Base-by-base conservation (phyloP, 2,888 invertebrate species). In the Beris morrisii region DNA sequence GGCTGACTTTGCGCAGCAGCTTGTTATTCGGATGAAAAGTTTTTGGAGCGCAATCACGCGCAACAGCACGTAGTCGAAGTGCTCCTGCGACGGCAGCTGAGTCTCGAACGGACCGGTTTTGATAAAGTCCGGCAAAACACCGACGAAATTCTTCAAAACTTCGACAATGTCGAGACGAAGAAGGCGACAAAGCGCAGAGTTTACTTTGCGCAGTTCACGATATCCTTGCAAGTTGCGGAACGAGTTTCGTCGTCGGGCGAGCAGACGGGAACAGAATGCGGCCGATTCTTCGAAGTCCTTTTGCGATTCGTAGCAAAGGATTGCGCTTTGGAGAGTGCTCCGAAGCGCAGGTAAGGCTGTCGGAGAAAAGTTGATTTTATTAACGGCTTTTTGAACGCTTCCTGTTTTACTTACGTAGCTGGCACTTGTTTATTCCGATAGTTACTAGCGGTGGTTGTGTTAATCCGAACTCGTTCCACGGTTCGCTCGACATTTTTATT, bases 211-310 rank as follows among this genome's bases (percentile, higher is more conserved):
- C 4, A 79, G 67, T 3, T 73, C 67, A 22, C 76, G 75, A 65
- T 77, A 80, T 1, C 79, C 79, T 7, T 72, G 73, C 75, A 79
- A 75, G 15, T 71, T 72, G 1, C 70, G 73, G 67, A 80, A 80
- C 0, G 80, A 80, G 63, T 77, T 78, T 63, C 77, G 77, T 0
- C 79, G 75, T 1, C 78, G 74, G 0, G 78, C 79, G 73, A 78
- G 77, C 0, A 80, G 69, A 2, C 79, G 74, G 1, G 77, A 77
- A 43, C 79, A 73, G 31, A 79, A 58, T 0, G 79, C 79, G 1
- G 78, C 77, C 1, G 74, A 73, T 57, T 78, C 70, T 5, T 73
- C 71, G 15, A 79, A 75, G 12, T 66, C 65, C 9, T 4, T 44
- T 46, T 69, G 68, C 7, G 63, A 28, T 56, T 66, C 67, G 30